A percentile compares a stretch with the other conserved stretches of the same genome.
phyloP scores from a whole-genome alignment of 2,113 vertebrate genomes.

The Bagarius yarrelli region DNA sequence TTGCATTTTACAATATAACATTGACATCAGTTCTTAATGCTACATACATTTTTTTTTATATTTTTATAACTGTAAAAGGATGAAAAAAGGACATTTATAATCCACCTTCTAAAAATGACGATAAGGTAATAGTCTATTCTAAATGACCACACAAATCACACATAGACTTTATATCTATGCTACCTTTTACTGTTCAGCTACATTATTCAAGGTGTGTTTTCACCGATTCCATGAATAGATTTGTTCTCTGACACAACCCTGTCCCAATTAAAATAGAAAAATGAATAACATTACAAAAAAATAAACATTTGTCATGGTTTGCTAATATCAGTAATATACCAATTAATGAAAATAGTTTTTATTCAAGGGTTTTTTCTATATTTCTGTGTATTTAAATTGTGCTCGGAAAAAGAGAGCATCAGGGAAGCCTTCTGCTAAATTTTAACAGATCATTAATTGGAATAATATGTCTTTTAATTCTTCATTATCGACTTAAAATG shows the following conservation, averaged over 20 bases:
- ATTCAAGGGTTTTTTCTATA: background rate
- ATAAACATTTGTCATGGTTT: too few relatives aligned
- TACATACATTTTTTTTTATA: slow-evolving; percentile 10
- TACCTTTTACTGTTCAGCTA: background rate
- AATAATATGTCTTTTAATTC: slow-evolving; percentile 61
- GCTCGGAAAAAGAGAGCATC: too few relatives aligned
- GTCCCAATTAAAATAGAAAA: background rate
- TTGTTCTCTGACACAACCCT: background rate
- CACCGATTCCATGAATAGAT: background rate
- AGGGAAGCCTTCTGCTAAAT: slow-evolving; percentile 39
- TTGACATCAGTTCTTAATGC: slow-evolving; percentile 32
- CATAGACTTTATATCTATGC: background rate
- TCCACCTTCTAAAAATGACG: background rate
- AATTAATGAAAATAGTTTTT: background rate
- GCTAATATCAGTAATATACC: background rate
- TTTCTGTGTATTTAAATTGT: background rate
- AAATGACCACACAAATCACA: too few relatives aligned
- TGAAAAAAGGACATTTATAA: too few relatives aligned
- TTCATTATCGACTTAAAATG: slow-evolving; percentile 62
- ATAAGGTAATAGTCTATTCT: background rate
- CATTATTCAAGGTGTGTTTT: background rate
- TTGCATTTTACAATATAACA: slow-evolving; percentile 28
- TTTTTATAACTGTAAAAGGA: slow-evolving; percentile 25
- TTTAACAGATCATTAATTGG: slow-evolving; percentile 62
- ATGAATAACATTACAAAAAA: too few relatives aligned